Percentiles rank a stretch among this genome's conserved stretches.
phyloP scores from a whole-genome alignment of 2,888 invertebrate species.

The Oscheius sp. region DNA sequence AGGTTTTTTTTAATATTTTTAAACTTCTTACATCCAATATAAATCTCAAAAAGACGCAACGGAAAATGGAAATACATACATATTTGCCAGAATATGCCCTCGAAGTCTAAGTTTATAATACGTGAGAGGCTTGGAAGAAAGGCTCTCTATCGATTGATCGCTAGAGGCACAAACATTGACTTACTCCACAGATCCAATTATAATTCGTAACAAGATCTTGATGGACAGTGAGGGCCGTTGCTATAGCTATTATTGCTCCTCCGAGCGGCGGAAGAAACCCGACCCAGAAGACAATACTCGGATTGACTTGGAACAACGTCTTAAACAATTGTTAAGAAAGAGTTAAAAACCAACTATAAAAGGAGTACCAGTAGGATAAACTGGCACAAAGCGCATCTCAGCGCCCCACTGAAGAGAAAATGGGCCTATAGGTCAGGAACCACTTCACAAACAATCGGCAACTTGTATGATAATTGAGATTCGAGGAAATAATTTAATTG shows the following conservation, averaged over 20 bases:
- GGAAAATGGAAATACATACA: constrained; percentile 65
- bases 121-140: constrained; percentile 65
- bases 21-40: constrained; percentile 60
- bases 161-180: background rate
- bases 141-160: constrained; percentile 51
- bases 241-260: constrained; percentile 62
- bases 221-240: constrained; percentile 60
- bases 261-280: constrained; percentile 64
- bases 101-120: constrained; percentile 66
- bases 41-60: constrained; percentile 59
- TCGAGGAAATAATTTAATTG: no score
- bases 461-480: background rate
- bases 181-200: constrained; percentile 65
- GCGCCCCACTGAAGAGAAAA: background rate
- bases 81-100: constrained; percentile 66
- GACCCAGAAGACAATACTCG: constrained; percentile 53
- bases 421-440: constrained; percentile 9
- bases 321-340: background rate
- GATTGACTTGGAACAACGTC: constrained; percentile 40
- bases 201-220: constrained; percentile 63
- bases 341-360: constrained; percentile 2
- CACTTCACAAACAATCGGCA: constrained; percentile 4
- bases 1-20: background rate
- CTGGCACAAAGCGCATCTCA: background rate
- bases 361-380: background rate